A percentile compares a stretch with the other conserved stretches of the same genome.
Evolutionary conservation across 2,888 invertebrate genomes (phyloP).

Genomic region (Adelphocoris suturalis): DNA sequence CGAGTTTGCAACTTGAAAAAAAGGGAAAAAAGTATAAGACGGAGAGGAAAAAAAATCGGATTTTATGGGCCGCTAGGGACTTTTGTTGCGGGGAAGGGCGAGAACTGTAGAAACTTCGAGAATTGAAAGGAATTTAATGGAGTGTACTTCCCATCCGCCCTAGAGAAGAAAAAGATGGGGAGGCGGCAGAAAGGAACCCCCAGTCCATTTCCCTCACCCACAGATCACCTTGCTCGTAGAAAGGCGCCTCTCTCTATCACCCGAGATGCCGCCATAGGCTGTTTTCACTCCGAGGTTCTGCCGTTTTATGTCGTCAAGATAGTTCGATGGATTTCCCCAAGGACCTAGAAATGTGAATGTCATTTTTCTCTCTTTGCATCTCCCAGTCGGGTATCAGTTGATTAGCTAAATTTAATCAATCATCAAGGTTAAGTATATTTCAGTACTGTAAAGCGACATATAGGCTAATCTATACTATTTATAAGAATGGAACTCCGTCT

Average conservation of each 20-base stretch:
- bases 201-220: conserved; percentile 11
- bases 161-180: conserved; percentile 21
- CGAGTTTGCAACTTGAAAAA: conserved; percentile 1
- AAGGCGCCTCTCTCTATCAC: conserved; percentile 31
- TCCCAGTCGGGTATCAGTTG: too few species aligned
- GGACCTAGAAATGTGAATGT: too few species aligned
- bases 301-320: not conserved
- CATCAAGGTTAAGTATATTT: too few species aligned
- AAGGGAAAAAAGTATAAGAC: not conserved
- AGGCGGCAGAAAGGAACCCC: not conserved
- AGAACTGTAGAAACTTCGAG: conserved; percentile 61
- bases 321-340: not conserved
- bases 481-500: too few species aligned
- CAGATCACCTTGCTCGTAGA: conserved; percentile 14
- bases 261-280: not conserved
- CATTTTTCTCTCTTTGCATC: too few species aligned
- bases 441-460: too few species aligned
- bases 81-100: conserved; percentile 35
- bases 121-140: conserved; percentile 71
- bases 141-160: conserved; percentile 63
- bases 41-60: conserved; percentile 9
- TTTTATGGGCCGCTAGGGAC: conserved; percentile 36
- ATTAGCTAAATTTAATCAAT: too few species aligned
- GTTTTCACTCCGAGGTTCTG: conserved; percentile 5
- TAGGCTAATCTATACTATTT: too few species aligned